Evolutionary conservation across 2,888 invertebrate species (phyloP).

Genomic region (Gandaritis pyraliata): DNA sequence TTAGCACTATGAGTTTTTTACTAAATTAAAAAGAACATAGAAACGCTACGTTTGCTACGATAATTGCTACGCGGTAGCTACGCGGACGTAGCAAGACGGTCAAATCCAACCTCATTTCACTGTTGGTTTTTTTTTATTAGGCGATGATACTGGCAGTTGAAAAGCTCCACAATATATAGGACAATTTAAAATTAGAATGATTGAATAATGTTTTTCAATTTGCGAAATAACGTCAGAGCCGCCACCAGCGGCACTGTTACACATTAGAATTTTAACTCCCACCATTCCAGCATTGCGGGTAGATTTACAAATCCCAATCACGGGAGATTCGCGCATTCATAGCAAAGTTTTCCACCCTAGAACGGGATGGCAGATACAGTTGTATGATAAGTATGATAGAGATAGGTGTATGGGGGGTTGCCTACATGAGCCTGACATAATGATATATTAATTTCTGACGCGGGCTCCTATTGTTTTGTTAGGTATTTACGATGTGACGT

Average conservation of each 20-base stretch:
- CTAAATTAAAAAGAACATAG: too few relatives aligned
- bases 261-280: slow-evolving; percentile 76
- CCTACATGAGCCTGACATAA: slow-evolving; percentile 81
- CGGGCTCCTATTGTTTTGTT: slow-evolving; percentile 80
- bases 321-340: slow-evolving; percentile 74
- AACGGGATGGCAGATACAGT: slow-evolving; percentile 46
- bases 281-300: slow-evolving; percentile 62
- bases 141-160: too few relatives aligned
- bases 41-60: not conserved
- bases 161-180: too few relatives aligned
- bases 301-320: slow-evolving; percentile 82
- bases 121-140: too few relatives aligned
- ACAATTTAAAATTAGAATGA: too few relatives aligned
- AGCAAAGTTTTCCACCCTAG: slow-evolving; percentile 71
- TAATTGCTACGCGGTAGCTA: too few relatives aligned
- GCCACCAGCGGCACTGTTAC: slow-evolving; percentile 45
- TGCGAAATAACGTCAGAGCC: not conserved
- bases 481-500: slow-evolving; percentile 81
- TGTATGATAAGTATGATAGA: slow-evolving; percentile 40
- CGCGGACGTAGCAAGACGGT: too few relatives aligned
- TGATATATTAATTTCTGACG: slow-evolving; percentile 85
- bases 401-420: slow-evolving; percentile 59
- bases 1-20: too few relatives aligned
- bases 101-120: too few relatives aligned
- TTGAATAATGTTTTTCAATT: slow-evolving; percentile 13